phyloP scores from a whole-genome alignment of 2,113 vertebrate genomes.

The Tichodroma muraria region DNA sequence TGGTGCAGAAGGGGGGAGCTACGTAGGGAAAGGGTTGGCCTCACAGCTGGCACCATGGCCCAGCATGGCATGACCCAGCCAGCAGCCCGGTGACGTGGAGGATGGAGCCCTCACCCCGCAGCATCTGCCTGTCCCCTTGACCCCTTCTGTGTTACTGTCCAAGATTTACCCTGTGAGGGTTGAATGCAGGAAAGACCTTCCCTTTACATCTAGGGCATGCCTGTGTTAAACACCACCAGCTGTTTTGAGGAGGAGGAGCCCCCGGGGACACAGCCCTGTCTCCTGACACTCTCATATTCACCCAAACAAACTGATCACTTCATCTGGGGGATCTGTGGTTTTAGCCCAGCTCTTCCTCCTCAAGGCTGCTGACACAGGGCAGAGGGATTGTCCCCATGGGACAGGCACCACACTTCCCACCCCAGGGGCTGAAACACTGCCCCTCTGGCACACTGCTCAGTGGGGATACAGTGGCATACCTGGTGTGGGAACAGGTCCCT shows the following conservation, averaged over 20 bases:
- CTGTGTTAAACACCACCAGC: background rate
- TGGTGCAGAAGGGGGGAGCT: background rate
- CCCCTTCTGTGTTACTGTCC: background rate
- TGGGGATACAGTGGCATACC: accelerated
- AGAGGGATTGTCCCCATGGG: background rate
- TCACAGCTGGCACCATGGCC: background rate
- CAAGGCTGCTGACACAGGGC: accelerated
- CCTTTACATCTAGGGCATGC: background rate
- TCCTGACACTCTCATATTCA: background rate
- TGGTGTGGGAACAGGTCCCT: accelerated
- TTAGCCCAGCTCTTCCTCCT: background rate
- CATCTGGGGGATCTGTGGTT: background rate
- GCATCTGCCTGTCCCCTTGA: background rate
- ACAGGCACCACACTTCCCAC: background rate
- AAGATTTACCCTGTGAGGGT: background rate
- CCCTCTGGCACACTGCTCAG: background rate
- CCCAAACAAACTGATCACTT: background rate
- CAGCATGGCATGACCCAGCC: background rate
- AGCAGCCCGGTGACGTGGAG: background rate
- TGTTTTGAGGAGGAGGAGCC: background rate
- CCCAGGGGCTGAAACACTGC: accelerated
- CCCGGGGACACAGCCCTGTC: accelerated
- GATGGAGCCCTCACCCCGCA: too few species aligned
- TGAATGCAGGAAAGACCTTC: background rate
- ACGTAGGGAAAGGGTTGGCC: background rate